Base-by-base conservation (phyloP, 2,797 vertebrate species). In the Acrossocheilus fasciatus region DNA sequence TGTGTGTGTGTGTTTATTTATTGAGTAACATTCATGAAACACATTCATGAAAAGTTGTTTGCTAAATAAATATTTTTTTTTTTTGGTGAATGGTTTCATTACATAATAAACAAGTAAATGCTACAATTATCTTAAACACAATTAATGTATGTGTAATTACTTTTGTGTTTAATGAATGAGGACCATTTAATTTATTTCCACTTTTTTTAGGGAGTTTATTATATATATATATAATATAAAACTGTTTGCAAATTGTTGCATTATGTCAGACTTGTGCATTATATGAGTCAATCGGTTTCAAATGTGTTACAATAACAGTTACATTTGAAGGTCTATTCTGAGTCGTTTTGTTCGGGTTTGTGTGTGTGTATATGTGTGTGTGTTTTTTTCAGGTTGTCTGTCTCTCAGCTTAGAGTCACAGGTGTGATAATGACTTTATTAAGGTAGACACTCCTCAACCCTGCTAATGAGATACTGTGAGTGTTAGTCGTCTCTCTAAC, bases 371-470 rank as follows among this genome's bases (percentile, higher is more conserved):
- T 62, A 74, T 86, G 74, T 26, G 86, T 36, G 34, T 36, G 34
- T 81, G 72, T 68, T 80, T 47, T 84, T 90, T 90, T 89, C 89
- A 78, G 83, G 89, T 88, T 93, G 92, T 93, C 93, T 91, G 91
- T 84, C 83, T 92, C 92, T 90, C 92, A 90, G 92, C 90, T 92
- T 84, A 83, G 89, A 93, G 92, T 93, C 94, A 92, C 92, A 89
- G 87, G 91, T 92, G 93, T 94, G 92, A 94, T 94, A 94, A 95
- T 94, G 93, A 94, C 92, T 95, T 93, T 92, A 94, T 93, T 94
- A 93, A 91, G 91, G 92, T 87, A 91, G 88, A 76, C 91, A 92
- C 93, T 92, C 93, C 89, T 88, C 91, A 73, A 93, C 79, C 86
- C 69, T 73, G 85, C 84, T 87, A 89, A 89, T 90, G 89, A 89